Base-by-base conservation (phyloP, 2,797 vertebrate genomes). In the Epinephelus malabaricus region DNA sequence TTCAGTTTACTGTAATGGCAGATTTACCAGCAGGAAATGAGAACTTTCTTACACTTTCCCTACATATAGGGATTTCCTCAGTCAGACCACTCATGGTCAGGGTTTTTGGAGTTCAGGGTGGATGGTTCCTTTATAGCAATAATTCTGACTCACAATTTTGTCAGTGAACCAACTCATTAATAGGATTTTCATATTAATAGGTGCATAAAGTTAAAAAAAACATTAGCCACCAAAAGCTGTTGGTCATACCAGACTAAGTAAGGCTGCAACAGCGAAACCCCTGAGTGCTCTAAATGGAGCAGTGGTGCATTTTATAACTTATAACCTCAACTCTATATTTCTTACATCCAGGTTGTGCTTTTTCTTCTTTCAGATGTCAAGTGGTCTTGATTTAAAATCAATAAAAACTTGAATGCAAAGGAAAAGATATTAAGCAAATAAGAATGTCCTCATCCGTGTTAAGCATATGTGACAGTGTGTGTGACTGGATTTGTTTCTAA, bases 401-500 rank as follows among this genome's bases (percentile, higher is more conserved):
- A 25, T 17, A 40, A 65, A 79, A 63, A 25, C 30, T 5, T 53
- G 1, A 25, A 54, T 6, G 25, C 10, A 3, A 27, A 53, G 59
- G 1, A 69, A 67, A 69, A 18, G 7, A 21, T 69, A 64, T 63
- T 14, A 40, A 69, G 9, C 14, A 68, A 30, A 46, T 9, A n/a
- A 27, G 40, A 4, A 38, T 23, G 17, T 53, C 51, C 21, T 46
- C 10, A 19, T 11, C n/a, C 7, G 9, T 30, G 23, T 25, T 67
- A 27, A 73, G 71, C 19, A 46, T 81, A 76, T 75, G 76, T 86
- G 77, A 27, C 83, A 77, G 73, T n/a, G 27, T n/a, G 27, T 56
- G 46, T 73, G 77, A 69, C 30, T 81, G 47, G 15, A 71, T 70
- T 63, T 19, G 59, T 78, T 80, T 79, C 45, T 19, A 18, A 54